Base-by-base conservation (phyloP, 2,888 invertebrate genomes). In the Carabus problematicus region DNA sequence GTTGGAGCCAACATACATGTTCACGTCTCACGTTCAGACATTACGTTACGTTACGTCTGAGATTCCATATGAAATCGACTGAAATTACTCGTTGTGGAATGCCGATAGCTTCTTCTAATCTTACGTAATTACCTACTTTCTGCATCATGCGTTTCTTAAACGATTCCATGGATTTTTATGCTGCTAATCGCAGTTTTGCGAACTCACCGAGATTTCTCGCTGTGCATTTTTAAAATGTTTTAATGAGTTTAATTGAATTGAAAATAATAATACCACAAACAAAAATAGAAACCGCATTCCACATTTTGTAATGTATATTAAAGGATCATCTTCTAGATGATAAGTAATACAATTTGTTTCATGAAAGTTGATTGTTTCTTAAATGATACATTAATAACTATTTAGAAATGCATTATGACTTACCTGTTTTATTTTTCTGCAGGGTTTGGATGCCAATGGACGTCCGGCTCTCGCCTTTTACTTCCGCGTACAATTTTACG, bases 401-500 rank as follows among this genome's bases (percentile, higher is more conserved):
- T 29, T 29, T 29, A 29, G 29, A 29, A 29, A 29, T 29, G 29
- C 29, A 29, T 29, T 29, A 29, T 29, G 29, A 2, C 29, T 29
- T 29, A 29, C 29, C 29, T 60, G 42, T 43, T 45, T 75, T 76
- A 75, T 74, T 75, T 72, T 69, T 79, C 84, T 82, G 14, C 83
- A 93, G 93, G 95, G 95, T 75, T 85, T 95, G 84, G 94, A 95
- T 85, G 91, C 92, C 80, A 93, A 92, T 82, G 95, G 95, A 75
- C 91, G 92, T 78, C 95, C 96, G 71, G 89, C 95, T 72, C 86
- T 97, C 78, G 92, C 92, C 77, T 87, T 97, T 81, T 92, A 95
- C 84, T 91, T 97, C 81, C 90, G 94, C 75, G 93, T 97, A 78
- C 94, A 96, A 83, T 96, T 94, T 83, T 96, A 96, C 84, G 92